A percentile compares a stretch with the other conserved stretches of the same genome.
phyloP scores from a whole-genome alignment of 2,113 vertebrate genomes.

The Burhinus oedicnemus region DNA sequence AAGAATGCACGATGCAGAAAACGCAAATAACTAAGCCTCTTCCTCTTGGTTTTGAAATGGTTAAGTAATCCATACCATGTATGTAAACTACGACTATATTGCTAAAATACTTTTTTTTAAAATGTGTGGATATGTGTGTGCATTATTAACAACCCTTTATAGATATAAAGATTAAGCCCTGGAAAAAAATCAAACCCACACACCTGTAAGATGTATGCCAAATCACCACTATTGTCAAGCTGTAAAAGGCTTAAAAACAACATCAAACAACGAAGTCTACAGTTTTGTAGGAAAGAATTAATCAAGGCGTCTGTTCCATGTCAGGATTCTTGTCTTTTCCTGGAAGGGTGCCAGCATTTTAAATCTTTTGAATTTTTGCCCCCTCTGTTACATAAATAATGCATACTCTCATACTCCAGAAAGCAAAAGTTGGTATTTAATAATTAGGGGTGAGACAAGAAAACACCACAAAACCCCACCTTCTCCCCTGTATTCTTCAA shows the following conservation, averaged over 20 bases:
- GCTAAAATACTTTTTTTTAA: neutral
- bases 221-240: neutral
- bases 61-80: neutral
- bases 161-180: neutral
- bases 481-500: neutral
- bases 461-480: neutral
- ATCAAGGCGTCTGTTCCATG: neutral
- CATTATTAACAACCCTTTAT: neutral
- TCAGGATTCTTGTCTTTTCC: neutral
- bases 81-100: neutral
- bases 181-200: neutral
- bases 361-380: neutral
- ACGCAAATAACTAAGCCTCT: neutral
- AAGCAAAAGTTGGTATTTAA: neutral
- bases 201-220: neutral
- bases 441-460: neutral
- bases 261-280: neutral
- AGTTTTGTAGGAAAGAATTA: neutral
- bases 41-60: neutral
- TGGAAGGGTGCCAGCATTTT: neutral
- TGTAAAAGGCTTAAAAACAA: neutral
- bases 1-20: neutral
- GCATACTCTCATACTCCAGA: neutral
- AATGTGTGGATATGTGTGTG: neutral
- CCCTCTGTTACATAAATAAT: neutral